These are phyloP conservation scores for Ascaphus truei DNA, from an alignment of 2,113 vertebrate genomes.

Conservation along the genomic window DNA sequence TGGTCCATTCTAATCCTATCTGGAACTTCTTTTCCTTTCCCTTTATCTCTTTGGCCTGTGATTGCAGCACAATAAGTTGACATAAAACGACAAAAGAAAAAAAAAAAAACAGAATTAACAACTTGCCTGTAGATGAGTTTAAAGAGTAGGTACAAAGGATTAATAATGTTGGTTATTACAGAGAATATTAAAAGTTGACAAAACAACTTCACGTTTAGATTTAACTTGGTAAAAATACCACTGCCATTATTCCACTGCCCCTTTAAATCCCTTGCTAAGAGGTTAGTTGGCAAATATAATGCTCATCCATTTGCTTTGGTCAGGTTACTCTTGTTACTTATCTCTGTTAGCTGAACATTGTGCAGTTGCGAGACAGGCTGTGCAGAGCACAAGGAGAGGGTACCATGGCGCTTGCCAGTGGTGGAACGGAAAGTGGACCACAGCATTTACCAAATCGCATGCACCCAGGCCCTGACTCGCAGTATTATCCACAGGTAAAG, in stretches of 20 bases:
- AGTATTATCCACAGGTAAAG: constrained; percentile 21
- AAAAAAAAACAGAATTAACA: not conserved
- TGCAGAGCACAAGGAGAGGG: constrained; percentile 78
- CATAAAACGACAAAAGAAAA: too few species aligned
- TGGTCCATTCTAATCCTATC: too few species aligned
- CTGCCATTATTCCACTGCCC: not conserved
- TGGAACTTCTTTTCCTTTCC: too few species aligned
- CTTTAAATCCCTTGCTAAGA: not conserved
- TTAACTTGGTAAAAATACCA: not conserved
- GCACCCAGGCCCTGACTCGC: not conserved
- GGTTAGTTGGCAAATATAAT: too few species aligned
- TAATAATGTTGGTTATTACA: too few species aligned
- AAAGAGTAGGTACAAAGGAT: too few species aligned
- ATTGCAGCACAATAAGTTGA: too few species aligned
- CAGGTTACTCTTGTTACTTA: too few species aligned
- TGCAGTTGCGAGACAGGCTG: constrained; percentile 82
- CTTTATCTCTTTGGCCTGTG: too few species aligned
- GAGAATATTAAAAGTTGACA: too few species aligned
- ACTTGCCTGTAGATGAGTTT: not conserved
- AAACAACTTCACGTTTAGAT: too few species aligned
- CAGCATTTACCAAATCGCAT: not conserved
- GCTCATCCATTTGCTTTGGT: too few species aligned
- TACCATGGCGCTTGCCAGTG: not conserved
- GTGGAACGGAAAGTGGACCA: not conserved
- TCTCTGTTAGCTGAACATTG: constrained; percentile 64